phyloP scores from a whole-genome alignment of 2,797 vertebrate species.

The Spinibarbus caldwelli region DNA sequence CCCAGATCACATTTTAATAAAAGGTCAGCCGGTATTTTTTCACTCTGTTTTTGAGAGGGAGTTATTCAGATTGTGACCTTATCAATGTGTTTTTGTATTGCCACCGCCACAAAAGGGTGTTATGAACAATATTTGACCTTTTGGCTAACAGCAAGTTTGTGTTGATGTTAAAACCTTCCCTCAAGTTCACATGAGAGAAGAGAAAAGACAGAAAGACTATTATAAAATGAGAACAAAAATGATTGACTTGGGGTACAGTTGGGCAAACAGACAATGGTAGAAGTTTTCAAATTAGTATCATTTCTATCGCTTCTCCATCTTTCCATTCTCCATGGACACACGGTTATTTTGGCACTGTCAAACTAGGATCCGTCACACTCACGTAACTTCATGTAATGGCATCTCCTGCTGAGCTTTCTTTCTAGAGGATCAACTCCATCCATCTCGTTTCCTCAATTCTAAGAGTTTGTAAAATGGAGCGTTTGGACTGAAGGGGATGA shows the following conservation, averaged over 20 bases:
- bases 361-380: constrained; percentile 10
- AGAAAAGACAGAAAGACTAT: constrained; percentile 22
- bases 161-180: constrained; percentile 52
- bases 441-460: neutral
- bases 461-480: neutral
- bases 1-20: constrained; percentile 49
- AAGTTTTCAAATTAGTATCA: neutral
- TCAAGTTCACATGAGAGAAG: constrained; percentile 31
- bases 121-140: constrained; percentile 70
- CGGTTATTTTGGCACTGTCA: constrained; percentile 7
- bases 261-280: neutral
- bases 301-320: constrained; percentile 1
- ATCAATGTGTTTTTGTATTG: constrained; percentile 56
- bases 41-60: constrained; percentile 25
- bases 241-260: neutral
- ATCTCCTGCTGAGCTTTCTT: constrained; percentile 25
- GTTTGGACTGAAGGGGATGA: neutral
- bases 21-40: constrained; percentile 42
- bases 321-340: neutral
- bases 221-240: neutral
- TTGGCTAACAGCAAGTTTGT: constrained; percentile 63
- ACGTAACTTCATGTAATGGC: neutral
- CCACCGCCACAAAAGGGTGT: constrained; percentile 45
- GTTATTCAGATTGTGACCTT: constrained; percentile 64
- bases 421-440: constrained; percentile 15